phyloP scores from a whole-genome alignment of 2,888 invertebrate genomes.

The Alitta virens region DNA sequence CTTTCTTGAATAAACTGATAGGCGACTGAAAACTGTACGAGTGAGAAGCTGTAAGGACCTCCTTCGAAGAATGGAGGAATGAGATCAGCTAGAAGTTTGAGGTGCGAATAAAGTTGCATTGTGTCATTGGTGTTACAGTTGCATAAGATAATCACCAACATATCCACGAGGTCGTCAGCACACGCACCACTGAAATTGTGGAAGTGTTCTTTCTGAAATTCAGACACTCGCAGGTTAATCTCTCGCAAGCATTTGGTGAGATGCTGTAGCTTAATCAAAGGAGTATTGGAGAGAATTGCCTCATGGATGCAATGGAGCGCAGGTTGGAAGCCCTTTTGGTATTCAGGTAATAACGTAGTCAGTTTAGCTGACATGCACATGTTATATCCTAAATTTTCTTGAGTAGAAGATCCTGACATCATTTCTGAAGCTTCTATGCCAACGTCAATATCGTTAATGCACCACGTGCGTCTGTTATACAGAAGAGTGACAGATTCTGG shows the following conservation, averaged over 20 bases:
- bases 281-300: constrained; percentile 14
- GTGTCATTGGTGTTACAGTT: constrained; percentile 30
- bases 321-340: constrained; percentile 10
- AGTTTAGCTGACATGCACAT: not conserved
- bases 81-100: constrained; percentile 39
- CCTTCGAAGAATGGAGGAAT: constrained; percentile 41
- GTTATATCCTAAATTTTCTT: not conserved
- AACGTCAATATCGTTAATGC: not conserved
- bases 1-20: constrained; percentile 43
- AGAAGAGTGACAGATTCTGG: constrained; percentile 16
- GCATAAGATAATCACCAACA: constrained; percentile 39
- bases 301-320: constrained; percentile 13
- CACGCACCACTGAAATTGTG: constrained; percentile 11
- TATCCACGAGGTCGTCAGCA: constrained; percentile 28
- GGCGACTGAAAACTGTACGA: constrained; percentile 42
- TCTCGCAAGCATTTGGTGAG: constrained; percentile 25
- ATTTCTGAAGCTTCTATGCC: constrained; percentile 1
- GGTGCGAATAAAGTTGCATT: constrained; percentile 35
- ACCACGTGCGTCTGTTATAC: constrained; percentile 15
- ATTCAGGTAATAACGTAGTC: constrained; percentile 7
- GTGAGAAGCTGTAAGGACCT: constrained; percentile 42
- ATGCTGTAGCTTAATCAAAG: constrained; percentile 25
- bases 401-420: not conserved
- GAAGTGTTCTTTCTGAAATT: constrained; percentile 11
- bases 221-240: constrained; percentile 18